phyloP scores from a whole-genome alignment of 2,113 vertebrate genomes.

The Hystrix brachyura region DNA sequence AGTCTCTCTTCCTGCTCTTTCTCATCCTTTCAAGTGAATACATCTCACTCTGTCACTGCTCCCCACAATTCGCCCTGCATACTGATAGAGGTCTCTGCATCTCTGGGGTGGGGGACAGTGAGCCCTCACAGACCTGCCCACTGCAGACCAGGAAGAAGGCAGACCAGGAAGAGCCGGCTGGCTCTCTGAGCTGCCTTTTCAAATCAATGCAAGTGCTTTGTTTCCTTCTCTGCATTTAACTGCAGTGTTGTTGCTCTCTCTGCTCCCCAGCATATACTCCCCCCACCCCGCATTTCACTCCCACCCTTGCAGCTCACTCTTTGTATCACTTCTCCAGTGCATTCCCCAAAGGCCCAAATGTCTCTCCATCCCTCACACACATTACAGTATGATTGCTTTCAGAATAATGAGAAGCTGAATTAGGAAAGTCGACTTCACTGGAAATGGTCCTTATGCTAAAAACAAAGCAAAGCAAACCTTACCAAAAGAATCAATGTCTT shows the following conservation, averaged over 20 bases:
- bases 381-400: background rate
- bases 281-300: background rate
- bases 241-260: background rate
- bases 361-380: background rate
- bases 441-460: slow-evolving; percentile 4
- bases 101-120: fast-evolving
- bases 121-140: background rate
- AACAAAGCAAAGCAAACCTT: slow-evolving; percentile 38
- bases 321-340: background rate
- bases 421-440: background rate
- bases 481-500: background rate
- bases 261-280: background rate
- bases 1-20: background rate
- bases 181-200: slow-evolving; percentile 48
- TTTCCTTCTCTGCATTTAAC: background rate
- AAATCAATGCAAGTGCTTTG: slow-evolving; percentile 68
- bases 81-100: background rate
- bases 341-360: background rate
- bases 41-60: slow-evolving; percentile 1
- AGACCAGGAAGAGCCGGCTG: background rate
- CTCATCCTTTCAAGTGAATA: background rate
- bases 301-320: background rate
- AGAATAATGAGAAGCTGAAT: slow-evolving; percentile 42
- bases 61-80: background rate
- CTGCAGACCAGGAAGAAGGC: background rate